Evolutionary conservation across 2,797 vertebrate genomes (phyloP).

Genomic region (Psittacula echo): DNA sequence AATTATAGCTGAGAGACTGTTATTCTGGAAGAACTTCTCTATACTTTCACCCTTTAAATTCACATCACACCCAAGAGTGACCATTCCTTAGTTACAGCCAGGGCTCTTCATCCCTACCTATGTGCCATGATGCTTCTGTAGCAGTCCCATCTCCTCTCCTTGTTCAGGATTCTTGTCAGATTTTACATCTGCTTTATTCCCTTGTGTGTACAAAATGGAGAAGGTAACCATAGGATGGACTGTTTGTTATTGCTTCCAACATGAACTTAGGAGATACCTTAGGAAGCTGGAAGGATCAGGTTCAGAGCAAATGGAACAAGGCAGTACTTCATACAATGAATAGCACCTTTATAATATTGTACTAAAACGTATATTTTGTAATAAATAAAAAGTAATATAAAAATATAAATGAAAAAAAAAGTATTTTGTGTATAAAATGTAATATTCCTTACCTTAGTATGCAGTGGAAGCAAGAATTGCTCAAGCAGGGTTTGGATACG

Average conservation of each 20-base stretch:
- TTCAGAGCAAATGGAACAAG: neutral
- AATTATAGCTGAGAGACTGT: neutral
- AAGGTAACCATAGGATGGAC: rapidly evolving
- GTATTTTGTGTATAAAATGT: neutral
- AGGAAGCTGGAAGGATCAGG: neutral
- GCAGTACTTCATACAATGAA: neutral
- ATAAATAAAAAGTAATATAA: neutral
- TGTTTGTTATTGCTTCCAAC: neutral
- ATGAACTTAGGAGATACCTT: neutral
- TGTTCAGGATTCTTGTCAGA: neutral
- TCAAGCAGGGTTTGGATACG: neutral
- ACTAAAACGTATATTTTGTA: neutral
- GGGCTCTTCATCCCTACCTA: neutral
- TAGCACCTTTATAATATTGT: neutral
- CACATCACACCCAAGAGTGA: rapidly evolving
- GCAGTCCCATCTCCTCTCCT: neutral
- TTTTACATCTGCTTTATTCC: neutral
- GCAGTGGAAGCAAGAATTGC: neutral
- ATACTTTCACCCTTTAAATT: neutral
- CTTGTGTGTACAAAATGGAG: neutral
- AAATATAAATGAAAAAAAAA: neutral
- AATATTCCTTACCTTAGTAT: neutral
- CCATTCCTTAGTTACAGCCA: neutral
- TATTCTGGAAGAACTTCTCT: neutral
- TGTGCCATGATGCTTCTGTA: neutral